Evolutionary conservation across 1,140 invertebrate genomes (phyloP), one percentile per base, ranked within the genome.

Genomic region (Pentalonia nigronervosa): DNA sequence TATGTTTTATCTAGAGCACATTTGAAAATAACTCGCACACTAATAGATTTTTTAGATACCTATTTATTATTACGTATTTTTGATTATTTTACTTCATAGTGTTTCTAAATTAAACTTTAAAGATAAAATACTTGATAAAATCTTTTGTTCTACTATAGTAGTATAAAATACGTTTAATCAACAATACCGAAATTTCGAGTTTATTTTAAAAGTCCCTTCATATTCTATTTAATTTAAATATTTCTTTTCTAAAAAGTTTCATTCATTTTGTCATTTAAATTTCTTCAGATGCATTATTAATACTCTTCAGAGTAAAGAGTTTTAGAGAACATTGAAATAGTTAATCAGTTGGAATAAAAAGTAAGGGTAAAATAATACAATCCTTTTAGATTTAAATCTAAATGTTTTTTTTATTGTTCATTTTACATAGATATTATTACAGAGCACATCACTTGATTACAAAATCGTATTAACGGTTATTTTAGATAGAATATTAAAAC

Each of bases 321-420:
- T 76, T 17, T 76, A 17, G 30, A 67, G 60, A n/a, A 67, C 60
- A 67, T n/a, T 67, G 60, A 17, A 67, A n/a, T 76, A 14, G 60
- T 76, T 76, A 76, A 76, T 76, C 60, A 76, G 60, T 76, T 76
- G n/a, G 60, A 76, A 76, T 76, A 76, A 76, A 76, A 76, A 76
- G 60, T 76, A n/a, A 76, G 30, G n/a, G 30, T 76, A 76, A 76
- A 76, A 41, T 4, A 76, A 76, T 76, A 76, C 30, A 76, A n/a
- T 76, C 60, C 60, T 76, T 76, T n/a, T n/a, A n/a, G 60, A 67
- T 76, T n/a, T 14, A 3, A 76, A 76, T 76, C n/a, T 76, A 76
- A 76, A 76, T 76, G 60, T 76, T 76, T 76, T 76, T n/a, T 20
- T 53, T n/a, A 67, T 67, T n/a, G 17, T 7, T 14, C 60, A 67